Conservation (phyloP, 2,797 vertebrate species). For the Acomys russatus region DNA sequence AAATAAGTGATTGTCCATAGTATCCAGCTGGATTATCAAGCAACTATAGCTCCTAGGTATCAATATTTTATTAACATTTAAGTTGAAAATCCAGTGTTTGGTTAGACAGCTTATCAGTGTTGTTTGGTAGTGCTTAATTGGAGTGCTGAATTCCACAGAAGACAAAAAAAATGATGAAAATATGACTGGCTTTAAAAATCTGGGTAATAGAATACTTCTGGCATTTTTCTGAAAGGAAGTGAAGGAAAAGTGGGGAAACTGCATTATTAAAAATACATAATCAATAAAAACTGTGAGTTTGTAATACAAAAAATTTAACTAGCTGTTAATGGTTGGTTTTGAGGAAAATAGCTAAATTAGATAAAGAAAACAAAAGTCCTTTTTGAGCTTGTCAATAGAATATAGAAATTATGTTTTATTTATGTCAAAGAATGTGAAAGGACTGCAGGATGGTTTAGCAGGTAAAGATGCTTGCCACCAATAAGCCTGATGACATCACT, state of each 20-base stretch:
- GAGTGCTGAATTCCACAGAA: constrained; percentile 1
- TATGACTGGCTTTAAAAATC: background rate
- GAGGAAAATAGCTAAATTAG: constrained; percentile 44
- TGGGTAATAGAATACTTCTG: background rate
- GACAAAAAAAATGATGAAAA: background rate
- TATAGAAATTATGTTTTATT: constrained; percentile 18
- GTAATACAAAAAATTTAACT: constrained; percentile 42
- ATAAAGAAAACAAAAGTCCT: constrained; percentile 32
- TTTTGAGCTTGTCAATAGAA: constrained; percentile 44
- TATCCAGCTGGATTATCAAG: background rate
- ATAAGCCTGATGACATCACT: background rate
- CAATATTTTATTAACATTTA: background rate
- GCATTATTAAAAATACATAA: background rate
- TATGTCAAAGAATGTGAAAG: background rate
- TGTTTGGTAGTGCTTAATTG: background rate
- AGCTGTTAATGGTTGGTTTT: constrained; percentile 16
- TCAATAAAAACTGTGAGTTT: background rate
- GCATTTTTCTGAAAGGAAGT: background rate
- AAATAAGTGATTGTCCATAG: background rate
- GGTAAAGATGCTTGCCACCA: no score
- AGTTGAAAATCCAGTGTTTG: background rate
- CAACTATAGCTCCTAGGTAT: background rate
- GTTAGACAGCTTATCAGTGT: background rate
- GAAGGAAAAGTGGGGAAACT: background rate
- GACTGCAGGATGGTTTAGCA: background rate